Percentiles rank a stretch among this genome's conserved stretches.
These are phyloP conservation scores for Suricata suricatta DNA, from an alignment of 2,113 vertebrate species.

Conservation along the genomic window DNA sequence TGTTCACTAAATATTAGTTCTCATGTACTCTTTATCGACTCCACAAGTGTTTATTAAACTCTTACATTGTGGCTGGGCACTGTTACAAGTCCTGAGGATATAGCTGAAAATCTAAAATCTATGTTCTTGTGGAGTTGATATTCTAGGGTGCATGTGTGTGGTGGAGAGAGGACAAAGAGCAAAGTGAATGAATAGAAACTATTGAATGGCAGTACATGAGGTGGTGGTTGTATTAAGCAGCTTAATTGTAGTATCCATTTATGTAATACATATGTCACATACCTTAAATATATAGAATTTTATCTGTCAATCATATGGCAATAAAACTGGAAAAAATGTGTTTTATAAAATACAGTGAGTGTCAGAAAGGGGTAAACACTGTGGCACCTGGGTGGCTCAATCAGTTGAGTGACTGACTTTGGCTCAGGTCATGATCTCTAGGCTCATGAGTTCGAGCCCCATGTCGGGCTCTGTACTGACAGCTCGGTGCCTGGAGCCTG, in stretches of 20 bases:
- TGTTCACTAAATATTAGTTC: not conserved
- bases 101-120: not conserved
- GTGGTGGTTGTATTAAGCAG: too few relatives aligned
- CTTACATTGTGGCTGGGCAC: not conserved
- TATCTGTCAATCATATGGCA: not conserved
- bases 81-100: too few relatives aligned
- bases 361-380: not conserved
- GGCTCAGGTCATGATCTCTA: too few relatives aligned
- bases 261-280: accelerated
- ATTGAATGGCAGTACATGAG: not conserved
- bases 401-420: too few relatives aligned
- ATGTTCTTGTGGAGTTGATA: not conserved
- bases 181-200: not conserved
- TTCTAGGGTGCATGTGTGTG: too few relatives aligned
- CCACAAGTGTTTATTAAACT: not conserved
- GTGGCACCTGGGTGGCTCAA: too few relatives aligned
- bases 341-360: not conserved
- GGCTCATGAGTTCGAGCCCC: too few relatives aligned
- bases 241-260: not conserved
- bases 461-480: too few relatives aligned
- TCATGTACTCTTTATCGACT: not conserved
- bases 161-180: not conserved
- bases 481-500: too few relatives aligned
- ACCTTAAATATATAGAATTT: not conserved
- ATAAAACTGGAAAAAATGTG: not conserved